These are phyloP conservation scores for Hemibagrus wyckioides DNA, from an alignment of 2,113 vertebrate species.

Conservation along the genomic window DNA sequence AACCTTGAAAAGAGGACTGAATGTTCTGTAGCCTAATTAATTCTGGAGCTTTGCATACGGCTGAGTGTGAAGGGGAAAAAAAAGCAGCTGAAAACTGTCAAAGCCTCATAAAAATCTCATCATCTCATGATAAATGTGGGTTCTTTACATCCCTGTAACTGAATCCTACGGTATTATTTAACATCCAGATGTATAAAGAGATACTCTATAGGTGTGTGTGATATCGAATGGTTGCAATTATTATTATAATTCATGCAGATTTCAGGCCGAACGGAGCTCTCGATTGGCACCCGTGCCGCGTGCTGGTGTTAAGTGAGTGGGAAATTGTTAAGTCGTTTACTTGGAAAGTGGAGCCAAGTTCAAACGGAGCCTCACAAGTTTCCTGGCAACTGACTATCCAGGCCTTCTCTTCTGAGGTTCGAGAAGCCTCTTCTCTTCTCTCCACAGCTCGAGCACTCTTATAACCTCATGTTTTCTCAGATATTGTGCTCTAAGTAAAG, in stretches of 20 bases:
- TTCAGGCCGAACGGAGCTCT: background rate
- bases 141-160: background rate
- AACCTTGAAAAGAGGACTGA: constrained; percentile 31
- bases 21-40: constrained; percentile 29
- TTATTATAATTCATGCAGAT: constrained; percentile 13
- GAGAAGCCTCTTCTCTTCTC: background rate
- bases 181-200: no score
- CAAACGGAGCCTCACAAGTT: constrained; percentile 16
- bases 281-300: background rate
- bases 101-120: background rate
- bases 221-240: background rate
- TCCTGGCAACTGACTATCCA: constrained; percentile 31
- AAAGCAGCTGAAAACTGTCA: background rate
- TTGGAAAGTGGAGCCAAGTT: constrained; percentile 3
- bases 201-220: no score
- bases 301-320: constrained; percentile 20
- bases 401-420: background rate
- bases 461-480: constrained; percentile 7
- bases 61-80: background rate
- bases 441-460: constrained; percentile 3
- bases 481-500: background rate
- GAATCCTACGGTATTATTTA: background rate
- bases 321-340: constrained; percentile 19
- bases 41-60: constrained; percentile 34
- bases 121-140: background rate